Percentiles rank a stretch among this genome's conserved stretches.
phyloP scores from a whole-genome alignment of 2,797 vertebrate genomes.

The Darevskia mixta region DNA sequence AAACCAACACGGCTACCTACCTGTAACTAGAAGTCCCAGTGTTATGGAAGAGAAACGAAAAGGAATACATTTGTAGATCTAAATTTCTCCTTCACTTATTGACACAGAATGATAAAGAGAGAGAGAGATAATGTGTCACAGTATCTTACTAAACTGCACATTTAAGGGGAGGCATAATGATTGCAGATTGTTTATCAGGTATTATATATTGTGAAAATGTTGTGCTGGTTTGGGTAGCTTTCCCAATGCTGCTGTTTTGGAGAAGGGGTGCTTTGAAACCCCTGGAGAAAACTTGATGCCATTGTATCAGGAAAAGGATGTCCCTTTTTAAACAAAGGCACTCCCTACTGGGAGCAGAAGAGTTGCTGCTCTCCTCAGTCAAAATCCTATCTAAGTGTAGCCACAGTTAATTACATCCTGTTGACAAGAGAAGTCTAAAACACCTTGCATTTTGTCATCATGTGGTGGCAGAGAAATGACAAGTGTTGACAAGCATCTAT shows the following conservation, averaged over 20 bases:
- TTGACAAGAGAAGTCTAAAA: constrained; percentile 65
- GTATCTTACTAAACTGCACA: background rate
- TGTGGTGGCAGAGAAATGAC: constrained; percentile 55
- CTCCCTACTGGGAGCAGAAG: constrained; percentile 50
- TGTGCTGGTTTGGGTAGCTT: constrained; percentile 19
- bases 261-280: constrained; percentile 51
- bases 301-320: constrained; percentile 49
- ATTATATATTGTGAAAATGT: constrained; percentile 14
- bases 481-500: constrained; percentile 73
- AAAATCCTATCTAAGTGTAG: constrained; percentile 62
- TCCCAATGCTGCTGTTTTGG: constrained; percentile 24
- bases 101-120: no score
- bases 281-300: constrained; percentile 49
- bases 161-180: background rate
- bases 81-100: background rate
- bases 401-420: constrained; percentile 61
- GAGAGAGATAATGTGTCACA: no score
- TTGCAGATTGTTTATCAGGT: background rate
- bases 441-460: constrained; percentile 55
- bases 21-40: no score
- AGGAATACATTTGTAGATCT: background rate
- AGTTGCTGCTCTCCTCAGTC: constrained; percentile 55
- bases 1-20: no score
- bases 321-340: constrained; percentile 56
- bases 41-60: no score